Evolutionary conservation across 1,140 invertebrate genomes (phyloP), one percentile per base, ranked within the genome.

Genomic region (Cryptotermes secundus): DNA sequence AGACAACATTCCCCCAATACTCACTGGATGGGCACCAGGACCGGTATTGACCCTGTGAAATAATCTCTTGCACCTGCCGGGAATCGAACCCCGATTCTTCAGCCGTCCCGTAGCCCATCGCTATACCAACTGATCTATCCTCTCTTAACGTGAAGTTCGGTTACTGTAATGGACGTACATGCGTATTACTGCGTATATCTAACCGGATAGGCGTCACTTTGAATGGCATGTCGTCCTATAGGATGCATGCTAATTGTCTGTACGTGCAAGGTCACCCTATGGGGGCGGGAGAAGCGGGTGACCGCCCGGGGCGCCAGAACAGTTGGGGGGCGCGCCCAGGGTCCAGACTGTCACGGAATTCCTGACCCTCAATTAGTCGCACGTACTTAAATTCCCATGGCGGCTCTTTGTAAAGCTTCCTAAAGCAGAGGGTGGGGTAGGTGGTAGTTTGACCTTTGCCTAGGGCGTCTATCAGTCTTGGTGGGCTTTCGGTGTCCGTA

Each of bases 301-400:
- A 31, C 59, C 59, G 59, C 59, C 59, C n/a, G 59, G 59, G 59
- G 59, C 26, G 26, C 4, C 26, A 72, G 59, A 72, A 6, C n/a
- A 9, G 59, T 72, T n/a, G 59, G 59, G 53, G 59, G 59, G 59
- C n/a, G 19, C 59, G 59, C 59, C 59, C 59, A 72, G 59, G n/a
- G 3, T 31, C 59, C 31, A 14, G 26, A 72, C 14, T 72, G n/a
- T 72, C 59, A 72, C 2, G 59, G 6, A n/a, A 14, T 31, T 72
- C 26, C 31, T 72, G 59, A 72, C 59, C n/a, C 59, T 72, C 59
- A 72, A 72, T 72, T 72, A 72, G 59, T n/a, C 59, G 59, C 59
- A 31, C n/a, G 59, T 31, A n/a, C 14, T 72, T 4, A 72, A 31
- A n/a, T 72, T 31, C n/a, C 26, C 26, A 26, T 72, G 0, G 59